Percentiles rank a stretch among this genome's conserved stretches.
These are phyloP conservation scores for Fopius arisanus DNA, from an alignment of 1,140 invertebrate genomes.

Conservation along the genomic window DNA sequence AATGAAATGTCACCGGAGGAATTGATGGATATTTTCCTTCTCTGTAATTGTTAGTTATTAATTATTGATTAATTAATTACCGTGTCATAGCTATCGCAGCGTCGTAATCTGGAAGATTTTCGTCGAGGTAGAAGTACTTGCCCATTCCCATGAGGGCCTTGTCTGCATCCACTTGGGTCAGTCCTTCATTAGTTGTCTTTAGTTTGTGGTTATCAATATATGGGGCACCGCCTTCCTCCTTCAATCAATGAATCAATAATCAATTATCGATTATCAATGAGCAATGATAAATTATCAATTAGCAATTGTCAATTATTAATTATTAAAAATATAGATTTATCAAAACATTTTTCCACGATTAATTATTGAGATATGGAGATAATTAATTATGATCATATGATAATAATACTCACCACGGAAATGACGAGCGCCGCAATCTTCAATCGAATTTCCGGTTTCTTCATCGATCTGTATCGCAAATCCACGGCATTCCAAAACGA, in stretches of 20 bases:
- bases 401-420: slow-evolving; percentile 33
- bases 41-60: background rate
- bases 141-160: slow-evolving; percentile 41
- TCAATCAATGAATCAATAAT: slow-evolving; percentile 19
- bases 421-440: slow-evolving; percentile 47
- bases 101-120: slow-evolving; percentile 31
- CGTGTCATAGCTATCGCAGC: slow-evolving; percentile 39
- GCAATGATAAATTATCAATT: background rate
- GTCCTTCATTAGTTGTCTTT: background rate
- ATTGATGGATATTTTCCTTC: background rate
- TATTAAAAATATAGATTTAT: too few relatives aligned
- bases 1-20: too few relatives aligned
- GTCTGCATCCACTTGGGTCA: slow-evolving; percentile 44
- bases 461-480: slow-evolving; percentile 43
- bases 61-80: slow-evolving; percentile 31
- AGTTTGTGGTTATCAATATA: slow-evolving; percentile 43
- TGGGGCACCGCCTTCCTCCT: slow-evolving; percentile 44
- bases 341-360: background rate
- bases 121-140: slow-evolving; percentile 45
- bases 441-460: slow-evolving; percentile 42
- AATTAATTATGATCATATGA: background rate
- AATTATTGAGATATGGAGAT: too few relatives aligned
- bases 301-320: background rate
- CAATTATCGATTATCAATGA: slow-evolving; percentile 5
- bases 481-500: slow-evolving; percentile 49